A percentile compares a stretch with the other conserved stretches of the same genome.
Evolutionary conservation across 2,888 invertebrate species (phyloP).

Genomic region (Ormia ochracea): DNA sequence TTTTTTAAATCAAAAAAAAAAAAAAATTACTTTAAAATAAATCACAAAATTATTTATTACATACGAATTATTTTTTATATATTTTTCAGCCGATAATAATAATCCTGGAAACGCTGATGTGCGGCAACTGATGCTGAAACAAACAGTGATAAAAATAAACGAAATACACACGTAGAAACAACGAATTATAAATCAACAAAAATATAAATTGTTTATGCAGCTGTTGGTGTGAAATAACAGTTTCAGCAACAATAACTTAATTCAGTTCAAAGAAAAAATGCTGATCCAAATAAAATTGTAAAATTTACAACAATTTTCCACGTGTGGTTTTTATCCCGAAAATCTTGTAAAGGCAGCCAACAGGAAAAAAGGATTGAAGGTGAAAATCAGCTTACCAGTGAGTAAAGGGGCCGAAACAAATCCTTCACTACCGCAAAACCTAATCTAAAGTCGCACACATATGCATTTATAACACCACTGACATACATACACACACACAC

Average conservation of each 20-base stretch:
- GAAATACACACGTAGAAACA: conserved; percentile 7
- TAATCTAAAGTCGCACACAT: conserved; percentile 26
- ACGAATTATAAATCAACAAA: conserved; percentile 35
- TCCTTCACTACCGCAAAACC: neutral
- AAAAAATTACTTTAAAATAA: too few relatives aligned
- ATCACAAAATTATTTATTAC: too few relatives aligned
- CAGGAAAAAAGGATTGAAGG: conserved; percentile 8
- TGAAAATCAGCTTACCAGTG: conserved; percentile 32
- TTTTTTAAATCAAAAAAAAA: too few relatives aligned
- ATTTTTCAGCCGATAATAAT: neutral
- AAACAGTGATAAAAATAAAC: conserved; percentile 36
- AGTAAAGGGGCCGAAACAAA: neutral
- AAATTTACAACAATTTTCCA: conserved; percentile 40
- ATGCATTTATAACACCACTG: too few relatives aligned
- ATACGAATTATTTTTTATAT: neutral
- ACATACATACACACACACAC: too few relatives aligned
- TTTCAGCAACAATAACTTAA: conserved; percentile 6
- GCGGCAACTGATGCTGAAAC: conserved; percentile 38
- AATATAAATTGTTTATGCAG: conserved; percentile 53
- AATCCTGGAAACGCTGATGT: neutral
- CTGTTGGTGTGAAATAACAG: conserved; percentile 58
- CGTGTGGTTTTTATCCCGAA: neutral
- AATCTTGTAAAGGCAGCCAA: neutral
- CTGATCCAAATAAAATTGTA: conserved; percentile 60
- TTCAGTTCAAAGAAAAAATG: neutral